Base-by-base conservation (phyloP, 2,113 vertebrate species). In the Euleptes europaea region DNA sequence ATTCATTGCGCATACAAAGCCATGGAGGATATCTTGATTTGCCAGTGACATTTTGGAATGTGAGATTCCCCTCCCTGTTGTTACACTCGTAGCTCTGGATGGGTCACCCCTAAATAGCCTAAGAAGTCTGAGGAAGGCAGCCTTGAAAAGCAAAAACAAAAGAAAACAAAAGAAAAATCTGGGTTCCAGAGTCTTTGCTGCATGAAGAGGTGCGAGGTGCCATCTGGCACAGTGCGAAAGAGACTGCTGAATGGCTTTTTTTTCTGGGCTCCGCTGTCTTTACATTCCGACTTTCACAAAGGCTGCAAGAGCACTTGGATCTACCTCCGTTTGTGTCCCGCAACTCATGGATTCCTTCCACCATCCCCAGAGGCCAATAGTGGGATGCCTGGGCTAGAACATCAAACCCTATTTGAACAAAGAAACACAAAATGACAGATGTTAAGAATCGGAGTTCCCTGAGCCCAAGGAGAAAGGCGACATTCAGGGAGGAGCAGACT, bases 341-440 rank as follows among this genome's bases (percentile, higher is more conserved):
- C 80, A 99, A 96, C 33, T 98, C 98, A 4, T 93, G 95, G 88
- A 99, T 98, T 67, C 98, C 98, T 1, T 98, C 97, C 95, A 99
- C 98, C 0, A 89, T 94, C 90, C 97, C 98, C 88, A 99, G 38
- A 0, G 98, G 98, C 98, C 98, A 99, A 84, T 99, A 99, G 88
- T 99, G 98, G 73, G 98, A 98, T 71, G 98, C 98, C 1, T 97
- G 97, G 9, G 96, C 97, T 63, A 99, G 92, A 92, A 99, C 97
- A 88, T 96, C 93, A 91, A 99, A 97, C 73, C 98, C 98, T 99
- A 92, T 31, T 28, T 5, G 3, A 63, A 63, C 23, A 63, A 63
- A 63, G 77, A 90, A 94, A 75, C 71, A n/a, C n/a, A n/a, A 88
- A 94, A 91, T 33, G 93, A 66, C 82, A 49, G 86, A 60, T 15